A percentile compares a stretch with the other conserved stretches of the same genome.
These are phyloP conservation scores for Apis florea DNA, from an alignment of 1,140 invertebrate species.

Conservation along the genomic window DNA sequence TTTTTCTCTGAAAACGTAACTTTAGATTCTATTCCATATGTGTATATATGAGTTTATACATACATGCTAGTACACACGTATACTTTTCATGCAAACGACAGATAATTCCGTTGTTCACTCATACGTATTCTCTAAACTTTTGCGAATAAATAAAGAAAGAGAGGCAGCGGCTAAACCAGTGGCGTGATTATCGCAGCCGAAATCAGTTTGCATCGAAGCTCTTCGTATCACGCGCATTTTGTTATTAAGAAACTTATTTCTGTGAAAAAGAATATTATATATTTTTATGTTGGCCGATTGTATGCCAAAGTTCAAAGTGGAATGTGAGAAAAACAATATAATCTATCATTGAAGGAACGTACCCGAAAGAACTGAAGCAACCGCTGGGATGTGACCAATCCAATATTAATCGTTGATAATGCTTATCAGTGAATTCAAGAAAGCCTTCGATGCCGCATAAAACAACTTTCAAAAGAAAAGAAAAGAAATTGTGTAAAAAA, in stretches of 20 bases:
- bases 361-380: constrained; percentile 67
- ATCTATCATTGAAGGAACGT: not conserved
- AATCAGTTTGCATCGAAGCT: constrained; percentile 64
- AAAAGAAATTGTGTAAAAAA: not conserved
- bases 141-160: constrained; percentile 67
- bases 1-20: too few relatives aligned
- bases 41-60: not conserved
- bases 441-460: constrained; percentile 76
- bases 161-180: constrained; percentile 66
- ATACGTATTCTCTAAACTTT: constrained; percentile 62
- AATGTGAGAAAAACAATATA: not conserved
- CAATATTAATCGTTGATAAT: constrained; percentile 67
- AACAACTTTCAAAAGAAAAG: constrained; percentile 23
- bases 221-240: constrained; percentile 31
- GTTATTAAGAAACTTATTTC: not conserved
- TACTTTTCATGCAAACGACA: not conserved
- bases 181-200: constrained; percentile 70
- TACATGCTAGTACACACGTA: too few relatives aligned
- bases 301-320: not conserved
- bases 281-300: not conserved
- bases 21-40: too few relatives aligned
- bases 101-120: not conserved
- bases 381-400: constrained; percentile 67
- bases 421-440: constrained; percentile 67
- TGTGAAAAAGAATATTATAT: not conserved